A percentile compares a stretch with the other conserved stretches of the same genome.
phyloP scores from a whole-genome alignment of 2,113 vertebrate species.

The Salminus brasiliensis region DNA sequence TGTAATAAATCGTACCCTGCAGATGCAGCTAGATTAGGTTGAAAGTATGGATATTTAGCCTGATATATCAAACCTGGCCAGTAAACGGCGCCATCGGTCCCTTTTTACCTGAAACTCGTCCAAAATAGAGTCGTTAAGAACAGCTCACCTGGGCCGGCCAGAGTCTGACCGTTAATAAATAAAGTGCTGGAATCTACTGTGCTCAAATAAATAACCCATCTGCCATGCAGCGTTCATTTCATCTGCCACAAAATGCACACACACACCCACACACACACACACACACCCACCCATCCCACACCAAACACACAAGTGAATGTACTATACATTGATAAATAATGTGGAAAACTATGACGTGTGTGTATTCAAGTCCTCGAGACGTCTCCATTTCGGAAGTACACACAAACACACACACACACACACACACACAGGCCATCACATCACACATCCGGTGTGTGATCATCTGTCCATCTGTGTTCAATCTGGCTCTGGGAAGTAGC shows the following conservation, averaged over 20 bases:
- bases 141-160: background rate
- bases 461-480: background rate
- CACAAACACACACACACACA: background rate
- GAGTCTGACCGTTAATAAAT: conserved; percentile 6
- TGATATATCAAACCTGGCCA: no score
- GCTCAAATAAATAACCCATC: conserved; percentile 13
- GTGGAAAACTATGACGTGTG: conserved; percentile 3
- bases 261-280: conserved; percentile 21
- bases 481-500: background rate
- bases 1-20: no score
- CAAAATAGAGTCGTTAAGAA: background rate
- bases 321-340: background rate
- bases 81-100: no score
- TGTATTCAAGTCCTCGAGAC: conserved; percentile 19
- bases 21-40: no score
- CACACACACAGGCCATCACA: background rate
- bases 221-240: conserved; percentile 24
- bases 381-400: conserved; percentile 16
- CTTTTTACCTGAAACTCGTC: background rate
- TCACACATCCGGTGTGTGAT: background rate
- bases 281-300: background rate
- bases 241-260: background rate
- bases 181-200: conserved; percentile 34
- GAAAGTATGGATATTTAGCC: no score
- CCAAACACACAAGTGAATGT: background rate